phyloP scores from a whole-genome alignment of 2,113 vertebrate species.

The Saccopteryx bilineata region DNA sequence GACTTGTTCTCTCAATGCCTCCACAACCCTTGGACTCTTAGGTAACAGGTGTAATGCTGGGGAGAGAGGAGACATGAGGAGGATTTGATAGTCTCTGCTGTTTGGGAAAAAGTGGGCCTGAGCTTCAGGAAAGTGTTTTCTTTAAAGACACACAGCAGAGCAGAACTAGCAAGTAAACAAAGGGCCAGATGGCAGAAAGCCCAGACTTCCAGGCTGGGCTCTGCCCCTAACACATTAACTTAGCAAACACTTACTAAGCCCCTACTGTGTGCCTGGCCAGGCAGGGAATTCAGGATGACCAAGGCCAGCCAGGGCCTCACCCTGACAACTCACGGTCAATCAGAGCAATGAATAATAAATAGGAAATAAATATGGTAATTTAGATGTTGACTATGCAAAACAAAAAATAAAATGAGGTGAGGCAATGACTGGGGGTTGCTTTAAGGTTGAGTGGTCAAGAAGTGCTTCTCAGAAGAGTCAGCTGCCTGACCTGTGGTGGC shows the following conservation, averaged over 20 bases:
- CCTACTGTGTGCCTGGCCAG: neutral
- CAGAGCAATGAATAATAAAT: neutral
- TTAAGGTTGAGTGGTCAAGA: neutral
- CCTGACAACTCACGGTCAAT: neutral
- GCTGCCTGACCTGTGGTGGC: neutral
- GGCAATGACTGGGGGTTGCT: neutral
- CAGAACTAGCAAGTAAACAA: neutral
- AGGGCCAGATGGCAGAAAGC: neutral
- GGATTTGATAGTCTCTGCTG: neutral
- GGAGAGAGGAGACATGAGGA: neutral
- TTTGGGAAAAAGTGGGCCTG: neutral
- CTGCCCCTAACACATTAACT: neutral
- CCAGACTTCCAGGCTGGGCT: neutral
- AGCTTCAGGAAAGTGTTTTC: neutral
- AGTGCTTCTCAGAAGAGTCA: neutral
- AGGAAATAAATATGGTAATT: neutral
- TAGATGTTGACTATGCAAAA: neutral
- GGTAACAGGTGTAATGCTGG: neutral
- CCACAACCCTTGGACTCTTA: neutral
- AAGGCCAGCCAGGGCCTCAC: too few relatives aligned
- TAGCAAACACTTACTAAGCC: neutral
- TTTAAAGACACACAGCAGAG: neutral
- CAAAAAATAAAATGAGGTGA: neutral
- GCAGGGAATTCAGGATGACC: neutral
- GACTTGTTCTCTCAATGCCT: neutral